Percentiles rank a stretch among this genome's conserved stretches.
These are phyloP conservation scores for Globicephala melas DNA, from an alignment of 2,113 vertebrate genomes.

Conservation along the genomic window DNA sequence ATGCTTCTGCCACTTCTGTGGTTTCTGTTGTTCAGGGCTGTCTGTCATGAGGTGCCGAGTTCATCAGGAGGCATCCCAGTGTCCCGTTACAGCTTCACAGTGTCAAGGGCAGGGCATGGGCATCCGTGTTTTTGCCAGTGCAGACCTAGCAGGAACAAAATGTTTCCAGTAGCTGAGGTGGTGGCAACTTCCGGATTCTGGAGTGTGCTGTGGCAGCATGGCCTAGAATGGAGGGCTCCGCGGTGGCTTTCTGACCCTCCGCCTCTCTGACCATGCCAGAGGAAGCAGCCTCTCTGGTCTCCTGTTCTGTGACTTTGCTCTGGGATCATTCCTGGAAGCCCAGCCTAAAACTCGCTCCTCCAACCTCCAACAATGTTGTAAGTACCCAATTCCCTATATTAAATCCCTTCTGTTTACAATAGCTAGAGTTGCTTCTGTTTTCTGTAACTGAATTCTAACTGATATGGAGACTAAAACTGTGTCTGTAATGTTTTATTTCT, in stretches of 20 bases:
- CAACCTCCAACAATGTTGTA: background rate
- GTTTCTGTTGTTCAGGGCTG: background rate
- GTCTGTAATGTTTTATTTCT: background rate
- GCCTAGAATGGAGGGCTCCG: background rate
- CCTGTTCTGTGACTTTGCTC: background rate
- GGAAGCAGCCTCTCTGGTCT: background rate
- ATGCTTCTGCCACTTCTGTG: background rate
- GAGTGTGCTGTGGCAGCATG: background rate
- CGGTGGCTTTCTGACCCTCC: background rate
- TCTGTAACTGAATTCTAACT: background rate
- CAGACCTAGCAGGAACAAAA: background rate
- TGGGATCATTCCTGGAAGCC: background rate
- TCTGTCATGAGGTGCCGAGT: background rate
- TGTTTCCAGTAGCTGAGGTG: fast-evolving
- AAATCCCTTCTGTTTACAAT: background rate
- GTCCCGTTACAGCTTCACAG: background rate
- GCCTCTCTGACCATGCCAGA: background rate
- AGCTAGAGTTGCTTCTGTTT: background rate
- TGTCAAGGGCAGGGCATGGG: background rate
- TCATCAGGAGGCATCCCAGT: background rate
- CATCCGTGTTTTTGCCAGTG: background rate
- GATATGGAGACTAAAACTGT: background rate
- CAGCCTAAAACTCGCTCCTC: background rate
- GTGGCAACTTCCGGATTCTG: background rate
- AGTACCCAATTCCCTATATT: background rate